Percentiles rank a stretch among this genome's conserved stretches.
These are phyloP conservation scores for Alauda arvensis DNA, from an alignment of 2,797 vertebrate genomes.

Conservation along the genomic window DNA sequence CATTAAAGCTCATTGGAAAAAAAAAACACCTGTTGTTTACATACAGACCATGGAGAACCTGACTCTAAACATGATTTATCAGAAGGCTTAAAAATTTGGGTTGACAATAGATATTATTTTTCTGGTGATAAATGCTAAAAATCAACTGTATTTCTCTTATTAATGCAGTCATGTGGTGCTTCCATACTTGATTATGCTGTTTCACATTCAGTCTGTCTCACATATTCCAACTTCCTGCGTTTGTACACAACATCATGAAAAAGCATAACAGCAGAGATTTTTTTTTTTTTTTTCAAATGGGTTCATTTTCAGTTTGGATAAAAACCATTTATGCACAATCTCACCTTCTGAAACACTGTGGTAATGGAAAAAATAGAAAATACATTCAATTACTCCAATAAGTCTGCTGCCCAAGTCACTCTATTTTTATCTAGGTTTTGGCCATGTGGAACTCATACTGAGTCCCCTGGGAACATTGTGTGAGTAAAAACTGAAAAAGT, in stretches of 20 bases:
- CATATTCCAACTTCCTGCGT: neutral
- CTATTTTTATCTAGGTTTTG: neutral
- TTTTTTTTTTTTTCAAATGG: neutral
- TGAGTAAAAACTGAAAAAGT: neutral
- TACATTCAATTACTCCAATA: neutral
- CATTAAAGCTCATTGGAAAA: too few relatives aligned
- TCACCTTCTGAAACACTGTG: neutral
- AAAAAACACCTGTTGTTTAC: too few relatives aligned
- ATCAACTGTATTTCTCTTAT: neutral
- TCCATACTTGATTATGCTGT: constrained; percentile 1
- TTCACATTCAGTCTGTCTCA: constrained; percentile 4
- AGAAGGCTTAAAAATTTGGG: too few relatives aligned
- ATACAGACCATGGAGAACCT: too few relatives aligned
- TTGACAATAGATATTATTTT: neutral
- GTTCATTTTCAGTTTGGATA: constrained; percentile 3
- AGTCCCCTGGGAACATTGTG: neutral
- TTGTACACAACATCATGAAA: neutral
- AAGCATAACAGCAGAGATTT: neutral
- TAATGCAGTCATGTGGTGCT: neutral
- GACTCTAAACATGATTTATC: too few relatives aligned
- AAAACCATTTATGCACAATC: neutral
- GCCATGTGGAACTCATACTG: neutral
- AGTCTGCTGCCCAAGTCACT: neutral
- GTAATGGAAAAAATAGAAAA: neutral
- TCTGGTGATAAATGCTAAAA: neutral